Conservation (phyloP, 2,113 vertebrate genomes). For the Gnathochromis pfefferi region DNA sequence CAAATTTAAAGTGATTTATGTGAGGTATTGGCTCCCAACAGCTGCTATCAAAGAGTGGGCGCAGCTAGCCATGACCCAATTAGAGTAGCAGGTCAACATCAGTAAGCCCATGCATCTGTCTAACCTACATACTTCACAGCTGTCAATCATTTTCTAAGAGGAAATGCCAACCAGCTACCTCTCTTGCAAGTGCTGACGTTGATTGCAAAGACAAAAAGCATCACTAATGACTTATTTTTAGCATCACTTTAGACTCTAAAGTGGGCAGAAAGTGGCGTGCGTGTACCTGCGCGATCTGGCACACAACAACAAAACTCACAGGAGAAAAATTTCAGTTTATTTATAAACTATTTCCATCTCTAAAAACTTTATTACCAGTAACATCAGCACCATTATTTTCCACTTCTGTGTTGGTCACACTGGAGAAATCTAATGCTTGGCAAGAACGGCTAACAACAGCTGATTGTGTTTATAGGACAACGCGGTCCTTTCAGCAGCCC, state of each 20-base stretch:
- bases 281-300: not conserved
- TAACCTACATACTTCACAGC: not conserved
- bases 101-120: not conserved
- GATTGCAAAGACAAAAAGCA: not conserved
- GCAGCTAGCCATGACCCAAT: not conserved
- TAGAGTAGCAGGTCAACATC: not conserved
- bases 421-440: not conserved
- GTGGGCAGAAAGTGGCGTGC: not conserved
- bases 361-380: accelerated
- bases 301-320: not conserved
- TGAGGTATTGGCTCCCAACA: not conserved
- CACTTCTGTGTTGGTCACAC: not conserved
- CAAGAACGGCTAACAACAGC: not conserved
- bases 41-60: not conserved
- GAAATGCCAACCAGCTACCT: not conserved
- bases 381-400: not conserved
- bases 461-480: not conserved
- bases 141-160: not conserved
- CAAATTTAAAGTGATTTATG: not conserved
- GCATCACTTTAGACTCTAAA: not conserved
- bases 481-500: not conserved
- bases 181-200: not conserved
- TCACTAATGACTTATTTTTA: not conserved
- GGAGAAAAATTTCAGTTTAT: not conserved
- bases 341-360: not conserved